phyloP scores from a whole-genome alignment of 2,113 vertebrate genomes.

The Xerus inauris region DNA sequence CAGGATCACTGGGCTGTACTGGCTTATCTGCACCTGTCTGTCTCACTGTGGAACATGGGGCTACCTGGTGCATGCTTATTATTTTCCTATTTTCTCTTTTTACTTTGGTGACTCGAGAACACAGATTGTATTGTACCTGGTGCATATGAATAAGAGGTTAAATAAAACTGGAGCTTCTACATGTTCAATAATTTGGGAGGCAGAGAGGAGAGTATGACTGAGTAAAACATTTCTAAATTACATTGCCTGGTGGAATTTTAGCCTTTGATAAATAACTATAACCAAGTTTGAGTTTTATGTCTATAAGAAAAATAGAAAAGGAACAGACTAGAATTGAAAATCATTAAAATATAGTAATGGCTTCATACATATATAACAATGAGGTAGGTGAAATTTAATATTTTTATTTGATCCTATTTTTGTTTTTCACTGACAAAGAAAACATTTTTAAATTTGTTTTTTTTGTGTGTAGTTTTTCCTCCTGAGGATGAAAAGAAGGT shows the following conservation, averaged over 20 bases:
- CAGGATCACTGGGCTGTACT: not conserved
- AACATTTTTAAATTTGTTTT: slow-evolving; percentile 43
- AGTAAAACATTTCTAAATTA: slow-evolving; percentile 28
- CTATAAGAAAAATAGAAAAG: not conserved
- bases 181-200: not conserved
- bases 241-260: not conserved
- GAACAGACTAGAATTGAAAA: not conserved
- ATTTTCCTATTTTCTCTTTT: not conserved
- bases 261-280: not conserved
- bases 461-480: not conserved
- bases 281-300: not conserved
- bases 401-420: slow-evolving; percentile 40
- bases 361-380: not conserved
- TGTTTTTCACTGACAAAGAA: not conserved
- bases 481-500: not conserved
- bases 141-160: not conserved
- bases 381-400: slow-evolving; percentile 17
- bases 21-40: not conserved
- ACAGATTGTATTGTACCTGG: not conserved
- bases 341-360: not conserved
- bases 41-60: not conserved
- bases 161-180: not conserved
- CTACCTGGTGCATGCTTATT: not conserved
- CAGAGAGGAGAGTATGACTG: not conserved
- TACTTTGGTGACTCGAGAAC: not conserved